Evolutionary conservation across 1,140 invertebrate genomes (phyloP), one percentile per base, ranked within the genome.

Genomic region (Formica exsecta): DNA sequence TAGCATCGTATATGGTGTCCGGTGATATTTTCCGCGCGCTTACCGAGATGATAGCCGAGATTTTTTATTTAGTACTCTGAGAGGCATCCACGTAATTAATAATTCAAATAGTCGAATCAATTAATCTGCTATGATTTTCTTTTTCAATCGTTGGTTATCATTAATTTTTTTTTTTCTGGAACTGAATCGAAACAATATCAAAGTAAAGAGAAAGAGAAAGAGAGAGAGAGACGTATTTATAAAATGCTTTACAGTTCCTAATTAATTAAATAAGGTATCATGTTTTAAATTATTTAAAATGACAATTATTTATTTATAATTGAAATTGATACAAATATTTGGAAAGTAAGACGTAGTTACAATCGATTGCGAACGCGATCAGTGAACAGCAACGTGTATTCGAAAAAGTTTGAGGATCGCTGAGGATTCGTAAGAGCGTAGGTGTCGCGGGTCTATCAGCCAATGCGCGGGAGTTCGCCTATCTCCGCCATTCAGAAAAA

Each of bases 391-490:
- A 25, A 29, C n/a, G 9, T 71, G 25, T 29, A 68, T 16, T 44
- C 32, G 65, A 25, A 65, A 74, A 89, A 89, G 88, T 90, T 89
- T 91, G 92, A 93, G 91, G 91, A 93, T 91, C 91, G 87, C 92
- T 88, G 91, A 90, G 90, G 76, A 90, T 65, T 62, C 32, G 81
- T 73, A 86, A 83, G 92, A 91, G 91, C 84, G 86, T 90, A 91
- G 93, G 91, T 93, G 93, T 93, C 91, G 91, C 91, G 91, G 88
- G 90, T 94, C 93, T 94, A 94, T 94, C 93, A 94, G 87, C 87
- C 90, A 91, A 93, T 93, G 92, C 92, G 90, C 91, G 86, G 88
- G 81, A 86, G 91, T 90, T 92, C 92, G 92, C 91, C 93, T 94
- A 95, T 95, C 94, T 95, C 91, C 89, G 92, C 91, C 92, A 94